Evolutionary conservation across 2,113 vertebrate genomes (phyloP).

Genomic region (Caranx melampygus): DNA sequence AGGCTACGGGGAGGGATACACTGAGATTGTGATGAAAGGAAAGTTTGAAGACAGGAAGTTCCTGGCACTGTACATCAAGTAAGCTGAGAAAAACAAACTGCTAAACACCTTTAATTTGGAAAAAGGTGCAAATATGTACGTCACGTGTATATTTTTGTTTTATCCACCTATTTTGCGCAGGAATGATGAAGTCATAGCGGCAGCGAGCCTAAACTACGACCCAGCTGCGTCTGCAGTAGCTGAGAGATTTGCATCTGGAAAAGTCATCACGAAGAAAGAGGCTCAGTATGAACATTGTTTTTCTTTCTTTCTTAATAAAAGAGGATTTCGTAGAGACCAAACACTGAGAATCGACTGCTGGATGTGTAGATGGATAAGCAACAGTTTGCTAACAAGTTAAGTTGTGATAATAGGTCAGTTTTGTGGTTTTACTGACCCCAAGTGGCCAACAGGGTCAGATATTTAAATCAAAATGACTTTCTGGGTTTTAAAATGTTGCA

Average conservation of each 20-base stretch:
- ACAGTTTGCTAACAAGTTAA: neutral
- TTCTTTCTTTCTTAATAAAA: neutral
- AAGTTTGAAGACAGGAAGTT: conserved; percentile 84
- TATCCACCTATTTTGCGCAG: conserved; percentile 61
- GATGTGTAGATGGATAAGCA: neutral
- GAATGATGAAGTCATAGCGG: conserved; percentile 84
- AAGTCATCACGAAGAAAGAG: conserved; percentile 85
- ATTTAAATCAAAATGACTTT: neutral
- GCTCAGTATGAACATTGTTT: conserved; percentile 81
- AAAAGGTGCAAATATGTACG: neutral
- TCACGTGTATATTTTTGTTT: neutral
- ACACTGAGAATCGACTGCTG: neutral
- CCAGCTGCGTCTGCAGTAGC: conserved; percentile 86
- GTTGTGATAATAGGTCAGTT: neutral
- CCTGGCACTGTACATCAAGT: conserved; percentile 90
- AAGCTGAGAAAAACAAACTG: conserved; percentile 56
- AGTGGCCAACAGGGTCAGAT: neutral
- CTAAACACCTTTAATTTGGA: neutral
- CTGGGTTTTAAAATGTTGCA: no score
- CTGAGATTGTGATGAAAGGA: conserved; percentile 86
- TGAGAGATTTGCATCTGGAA: conserved; percentile 81
- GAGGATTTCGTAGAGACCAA: neutral
- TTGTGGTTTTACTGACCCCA: neutral
- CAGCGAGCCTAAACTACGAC: conserved; percentile 87
- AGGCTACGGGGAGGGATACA: conserved; percentile 88